These are phyloP conservation scores for Alsophila aescularia DNA, from an alignment of 2,888 invertebrate genomes.

Conservation along the genomic window DNA sequence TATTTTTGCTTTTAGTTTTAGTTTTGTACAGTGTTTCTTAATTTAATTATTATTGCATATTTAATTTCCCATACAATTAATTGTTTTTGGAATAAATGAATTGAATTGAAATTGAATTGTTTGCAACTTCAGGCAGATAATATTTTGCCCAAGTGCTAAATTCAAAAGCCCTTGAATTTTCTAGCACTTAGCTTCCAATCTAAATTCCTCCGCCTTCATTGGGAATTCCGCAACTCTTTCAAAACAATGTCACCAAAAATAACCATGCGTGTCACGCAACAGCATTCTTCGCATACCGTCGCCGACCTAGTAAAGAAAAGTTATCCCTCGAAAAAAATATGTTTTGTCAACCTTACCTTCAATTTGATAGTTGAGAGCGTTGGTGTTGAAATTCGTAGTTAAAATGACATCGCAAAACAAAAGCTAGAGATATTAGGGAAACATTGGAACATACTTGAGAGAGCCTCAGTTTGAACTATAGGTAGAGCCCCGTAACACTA, in stretches of 20 bases:
- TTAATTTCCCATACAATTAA: too few species aligned
- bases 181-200: constrained; percentile 7
- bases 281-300: constrained; percentile 36
- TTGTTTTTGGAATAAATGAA: too few species aligned
- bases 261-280: constrained; percentile 39
- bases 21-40: too few species aligned
- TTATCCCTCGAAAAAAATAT: constrained; percentile 22
- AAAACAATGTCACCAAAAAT: constrained; percentile 42
- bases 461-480: too few species aligned
- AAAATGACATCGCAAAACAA: not conserved
- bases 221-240: constrained; percentile 34
- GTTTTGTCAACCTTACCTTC: constrained; percentile 16
- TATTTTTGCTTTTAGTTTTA: too few species aligned
- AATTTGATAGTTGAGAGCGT: constrained; percentile 14
- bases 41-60: too few species aligned
- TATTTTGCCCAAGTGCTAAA: not conserved
- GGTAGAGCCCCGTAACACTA: too few species aligned
- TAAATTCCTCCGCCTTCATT: constrained; percentile 25
- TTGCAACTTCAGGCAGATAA: too few species aligned
- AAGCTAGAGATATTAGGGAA: not conserved
- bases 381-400: not conserved
- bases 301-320: constrained; percentile 35
- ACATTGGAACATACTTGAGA: too few species aligned
- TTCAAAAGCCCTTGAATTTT: constrained; percentile 20
- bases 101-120: too few species aligned